Evolutionary conservation across 2,113 vertebrate species (phyloP), one percentile per base, ranked within the genome.

Genomic region (Uria lomvia): DNA sequence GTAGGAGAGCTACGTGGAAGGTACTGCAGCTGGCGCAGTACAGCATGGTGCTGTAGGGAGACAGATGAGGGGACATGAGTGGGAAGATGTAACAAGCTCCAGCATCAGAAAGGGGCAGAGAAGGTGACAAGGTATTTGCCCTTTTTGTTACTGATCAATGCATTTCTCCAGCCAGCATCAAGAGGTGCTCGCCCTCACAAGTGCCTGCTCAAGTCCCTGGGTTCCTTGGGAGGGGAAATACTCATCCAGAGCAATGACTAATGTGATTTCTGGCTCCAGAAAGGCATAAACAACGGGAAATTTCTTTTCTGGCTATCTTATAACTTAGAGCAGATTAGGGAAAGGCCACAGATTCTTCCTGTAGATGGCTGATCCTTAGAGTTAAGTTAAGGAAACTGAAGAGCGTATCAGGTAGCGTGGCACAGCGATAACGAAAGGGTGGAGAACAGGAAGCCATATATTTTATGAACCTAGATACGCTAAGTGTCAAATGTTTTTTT

Each of bases 1-100:
- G 42, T 0, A 36, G 30, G 47, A 72, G 49, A 52, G 50, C 0
- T 0, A 7, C 4, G 1, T 0, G 23, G 50, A 22, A 42, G 20
- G 62, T 12, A 20, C 30, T 29, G 4, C 1, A 16, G 47, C 42
- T 86, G 32, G 34, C 11, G 23, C 47, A 29, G 24, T 2, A 29
- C 26, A 66, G 20, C 9, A 6, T 4, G 3, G 0, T 3, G 22
- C 20, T 27, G 27, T 0, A 10, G 27, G 43, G 22, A 70, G 8
- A 20, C 1, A 5, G 19, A 14, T 5, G 1, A 29, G 50, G 27
- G 26, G 23, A 32, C 29, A 16, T 2, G 14, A 62, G 10, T 2
- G 16, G 24, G 26, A 38, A 40, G 21, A 20, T 12, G 5, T 2
- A 77, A 56, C 0, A 1, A 47, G 11, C 27, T 40, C 15, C 27